Conservation (phyloP, 2,113 vertebrate genomes). For the Ctenomys sociabilis region DNA sequence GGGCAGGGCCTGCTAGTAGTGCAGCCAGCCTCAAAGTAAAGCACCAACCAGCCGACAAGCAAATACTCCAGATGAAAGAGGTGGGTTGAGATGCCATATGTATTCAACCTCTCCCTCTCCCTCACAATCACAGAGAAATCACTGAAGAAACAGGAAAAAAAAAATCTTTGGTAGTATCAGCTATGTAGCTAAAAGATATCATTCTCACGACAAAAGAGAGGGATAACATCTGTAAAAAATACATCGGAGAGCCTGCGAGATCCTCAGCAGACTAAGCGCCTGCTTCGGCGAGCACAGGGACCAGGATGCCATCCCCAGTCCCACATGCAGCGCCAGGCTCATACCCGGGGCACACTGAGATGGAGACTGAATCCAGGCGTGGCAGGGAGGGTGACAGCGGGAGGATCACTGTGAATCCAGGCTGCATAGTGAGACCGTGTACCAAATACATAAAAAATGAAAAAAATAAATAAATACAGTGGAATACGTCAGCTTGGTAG, state of each 20-base stretch:
- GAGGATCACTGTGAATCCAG: too few species aligned
- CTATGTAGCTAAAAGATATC: not conserved
- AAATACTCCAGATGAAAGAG: not conserved
- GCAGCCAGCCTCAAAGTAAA: not conserved
- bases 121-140: not conserved
- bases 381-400: too few species aligned
- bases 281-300: too few species aligned
- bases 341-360: too few species aligned
- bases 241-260: too few species aligned
- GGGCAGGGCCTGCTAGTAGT: not conserved
- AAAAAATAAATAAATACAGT: not conserved
- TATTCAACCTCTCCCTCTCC: not conserved
- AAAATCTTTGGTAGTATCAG: not conserved
- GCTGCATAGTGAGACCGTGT: too few species aligned
- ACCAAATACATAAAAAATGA: too few species aligned
- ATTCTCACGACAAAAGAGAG: not conserved
- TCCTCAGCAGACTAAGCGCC: too few species aligned
- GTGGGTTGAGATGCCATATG: not conserved
- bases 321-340: too few species aligned
- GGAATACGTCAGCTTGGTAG: not conserved
- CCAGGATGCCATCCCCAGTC: too few species aligned
- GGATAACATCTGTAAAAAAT: not conserved
- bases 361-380: too few species aligned
- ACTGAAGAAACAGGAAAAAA: not conserved
- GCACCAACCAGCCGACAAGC: not conserved